Evolutionary conservation across 2,888 invertebrate genomes (phyloP).

Genomic region (Bugulina stolonifera): DNA sequence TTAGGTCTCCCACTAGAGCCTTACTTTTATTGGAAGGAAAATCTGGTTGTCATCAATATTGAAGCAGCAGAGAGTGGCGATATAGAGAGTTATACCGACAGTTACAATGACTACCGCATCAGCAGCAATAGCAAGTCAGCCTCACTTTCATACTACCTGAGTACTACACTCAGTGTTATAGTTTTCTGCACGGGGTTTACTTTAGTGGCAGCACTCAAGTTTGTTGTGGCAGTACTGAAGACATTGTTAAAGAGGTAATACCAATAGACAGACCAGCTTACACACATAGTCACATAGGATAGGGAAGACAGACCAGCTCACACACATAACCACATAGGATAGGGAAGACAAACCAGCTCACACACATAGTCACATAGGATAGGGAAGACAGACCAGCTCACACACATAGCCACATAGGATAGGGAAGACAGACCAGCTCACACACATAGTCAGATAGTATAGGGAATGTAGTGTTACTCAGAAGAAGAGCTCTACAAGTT

Average conservation of each 20-base stretch:
- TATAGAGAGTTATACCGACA: too few relatives aligned
- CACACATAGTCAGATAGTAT: too few relatives aligned
- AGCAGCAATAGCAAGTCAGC: too few relatives aligned
- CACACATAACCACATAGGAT: background rate
- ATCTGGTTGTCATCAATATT: slow-evolving; percentile 3
- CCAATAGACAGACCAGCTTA: too few relatives aligned
- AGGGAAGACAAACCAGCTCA: background rate
- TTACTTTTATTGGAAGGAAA: slow-evolving; percentile 22
- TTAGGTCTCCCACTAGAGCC: slow-evolving; percentile 19
- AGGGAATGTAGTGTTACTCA: too few relatives aligned
- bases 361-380: too few relatives aligned
- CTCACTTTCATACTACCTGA: background rate
- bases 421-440: too few relatives aligned
- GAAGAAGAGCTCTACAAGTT: too few relatives aligned
- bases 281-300: too few relatives aligned
- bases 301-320: too few relatives aligned
- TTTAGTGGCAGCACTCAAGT: background rate
- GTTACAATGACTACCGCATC: background rate
- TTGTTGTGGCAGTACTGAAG: background rate
- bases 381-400: too few relatives aligned
- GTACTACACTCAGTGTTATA: background rate
- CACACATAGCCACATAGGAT: too few relatives aligned
- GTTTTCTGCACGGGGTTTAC: slow-evolving; percentile 11
- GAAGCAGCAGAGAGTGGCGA: background rate
- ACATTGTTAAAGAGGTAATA: background rate